Percentiles rank a stretch among this genome's conserved stretches.
Evolutionary conservation across 1,140 invertebrate genomes (phyloP).

Genomic region (Bombus pyrosoma): DNA sequence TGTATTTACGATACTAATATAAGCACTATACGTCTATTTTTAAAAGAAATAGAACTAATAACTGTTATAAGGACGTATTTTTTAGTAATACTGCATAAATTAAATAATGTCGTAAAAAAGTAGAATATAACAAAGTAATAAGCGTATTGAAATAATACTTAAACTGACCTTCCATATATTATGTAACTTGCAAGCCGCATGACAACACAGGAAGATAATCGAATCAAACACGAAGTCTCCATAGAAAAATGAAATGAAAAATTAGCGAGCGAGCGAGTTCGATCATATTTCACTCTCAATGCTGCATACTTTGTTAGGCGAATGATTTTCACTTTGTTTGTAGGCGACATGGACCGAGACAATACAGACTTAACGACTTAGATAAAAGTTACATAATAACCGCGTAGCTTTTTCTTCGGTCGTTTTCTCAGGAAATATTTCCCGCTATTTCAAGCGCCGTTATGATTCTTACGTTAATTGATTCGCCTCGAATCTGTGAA

Average conservation of each 20-base stretch:
- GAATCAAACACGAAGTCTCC: background rate
- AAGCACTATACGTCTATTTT: no score
- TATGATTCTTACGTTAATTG: background rate
- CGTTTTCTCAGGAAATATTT: constrained; percentile 11
- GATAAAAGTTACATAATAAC: constrained; percentile 29
- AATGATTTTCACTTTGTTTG: background rate
- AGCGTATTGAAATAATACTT: no score
- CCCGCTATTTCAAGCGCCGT: background rate
- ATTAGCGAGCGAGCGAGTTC: background rate
- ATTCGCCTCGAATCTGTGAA: background rate
- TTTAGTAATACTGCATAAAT: no score
- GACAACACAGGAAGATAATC: background rate
- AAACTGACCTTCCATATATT: no score
- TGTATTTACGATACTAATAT: no score
- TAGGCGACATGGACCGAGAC: background rate
- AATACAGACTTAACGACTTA: background rate
- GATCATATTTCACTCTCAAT: background rate
- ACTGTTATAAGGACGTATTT: no score
- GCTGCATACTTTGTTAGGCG: background rate
- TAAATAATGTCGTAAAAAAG: no score
- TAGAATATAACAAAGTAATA: no score
- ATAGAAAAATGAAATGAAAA: background rate
- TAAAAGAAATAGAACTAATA: no score
- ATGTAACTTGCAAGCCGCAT: no score
- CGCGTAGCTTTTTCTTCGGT: background rate